Base-by-base conservation (phyloP, 2,113 vertebrate genomes). In the Podarcis raffonei region DNA sequence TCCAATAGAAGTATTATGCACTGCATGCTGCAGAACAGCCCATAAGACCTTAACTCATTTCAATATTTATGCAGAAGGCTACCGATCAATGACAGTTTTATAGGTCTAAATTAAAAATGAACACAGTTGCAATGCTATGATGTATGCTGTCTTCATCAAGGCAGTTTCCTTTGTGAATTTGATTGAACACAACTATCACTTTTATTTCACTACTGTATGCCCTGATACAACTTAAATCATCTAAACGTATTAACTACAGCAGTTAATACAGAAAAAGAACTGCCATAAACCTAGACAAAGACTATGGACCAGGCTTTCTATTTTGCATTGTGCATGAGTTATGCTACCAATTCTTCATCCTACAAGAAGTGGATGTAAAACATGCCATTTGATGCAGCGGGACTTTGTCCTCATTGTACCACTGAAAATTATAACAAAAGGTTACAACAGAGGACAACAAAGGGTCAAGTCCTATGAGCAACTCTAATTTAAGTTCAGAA, bases 101-200 rank as follows among this genome's bases (percentile, higher is more conserved):
- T 76, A 90, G 72, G 20, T 30, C 15, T 90, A 87, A 68, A 89
- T 88, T 59, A 88, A 94, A 92, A 92, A 89, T 72, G 1, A 95
- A 90, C 78, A 53, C 15, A 84, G 8, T 69, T 87, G 77, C 20
- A 9, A 81, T 88, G 77, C 87, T 87, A 8, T 42, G 71, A 53
- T 83, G 42, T 84, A 91, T 87, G 3, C 82, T 94, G 87, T 62
- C 35, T 18, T 90, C 48, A 76, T 91, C 86, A 94, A 87, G 66
- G 81, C 74, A 90, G 27, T 23, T 85, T 80, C 39, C 20, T 48
- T 74, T 85, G 88, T 87, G 74, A 78, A 87, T 87, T 87, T 93
- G 39, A 91, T 35, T 88, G 69, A 66, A 78, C 7, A 69, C 86
- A 65, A 66, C 85, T 89, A 88, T 88, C 81, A 90, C 42, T 89